Conservation (phyloP, 2,113 vertebrate genomes). For the Vulpes vulpes region DNA sequence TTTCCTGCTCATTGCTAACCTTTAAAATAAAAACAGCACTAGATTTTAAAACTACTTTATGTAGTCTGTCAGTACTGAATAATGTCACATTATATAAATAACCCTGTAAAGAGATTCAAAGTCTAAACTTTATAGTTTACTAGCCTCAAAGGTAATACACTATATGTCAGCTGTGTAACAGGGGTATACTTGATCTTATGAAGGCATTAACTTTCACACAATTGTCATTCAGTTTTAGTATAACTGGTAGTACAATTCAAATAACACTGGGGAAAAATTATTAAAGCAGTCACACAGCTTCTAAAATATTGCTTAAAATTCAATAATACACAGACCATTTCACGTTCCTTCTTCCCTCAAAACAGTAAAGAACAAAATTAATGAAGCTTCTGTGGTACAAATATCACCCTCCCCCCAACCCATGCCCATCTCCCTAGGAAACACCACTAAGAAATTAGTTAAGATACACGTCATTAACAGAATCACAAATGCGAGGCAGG, state of each 20-base stretch:
- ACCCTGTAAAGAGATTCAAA: conserved; percentile 91
- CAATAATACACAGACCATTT: conserved; percentile 83
- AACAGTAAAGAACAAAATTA: conserved; percentile 85
- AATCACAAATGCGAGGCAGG: conserved; percentile 88
- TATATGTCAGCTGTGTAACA: conserved; percentile 86
- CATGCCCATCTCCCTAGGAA: conserved; percentile 80
- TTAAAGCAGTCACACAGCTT: conserved; percentile 87
- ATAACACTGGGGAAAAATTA: conserved; percentile 88
- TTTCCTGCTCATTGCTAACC: conserved; percentile 84
- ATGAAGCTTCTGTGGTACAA: conserved; percentile 82
- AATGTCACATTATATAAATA: conserved; percentile 93
- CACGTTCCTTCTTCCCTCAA: conserved; percentile 77
- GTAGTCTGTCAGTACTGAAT: conserved; percentile 91
- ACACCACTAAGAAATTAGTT: conserved; percentile 85
- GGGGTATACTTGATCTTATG: conserved; percentile 84
- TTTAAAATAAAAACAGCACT: conserved; percentile 87
- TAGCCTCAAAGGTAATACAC: conserved; percentile 85
- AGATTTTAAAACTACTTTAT: conserved; percentile 86
- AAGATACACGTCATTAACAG: conserved; percentile 84
- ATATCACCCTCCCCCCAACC: conserved; percentile 70
- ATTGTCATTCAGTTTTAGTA: conserved; percentile 86
- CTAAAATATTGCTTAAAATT: conserved; percentile 89
- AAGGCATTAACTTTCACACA: conserved; percentile 87
- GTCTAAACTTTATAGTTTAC: conserved; percentile 88
- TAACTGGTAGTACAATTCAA: conserved; percentile 87